Conservation (phyloP, 2,888 invertebrate genomes). For the Zhuqinia jingwanae region DNA sequence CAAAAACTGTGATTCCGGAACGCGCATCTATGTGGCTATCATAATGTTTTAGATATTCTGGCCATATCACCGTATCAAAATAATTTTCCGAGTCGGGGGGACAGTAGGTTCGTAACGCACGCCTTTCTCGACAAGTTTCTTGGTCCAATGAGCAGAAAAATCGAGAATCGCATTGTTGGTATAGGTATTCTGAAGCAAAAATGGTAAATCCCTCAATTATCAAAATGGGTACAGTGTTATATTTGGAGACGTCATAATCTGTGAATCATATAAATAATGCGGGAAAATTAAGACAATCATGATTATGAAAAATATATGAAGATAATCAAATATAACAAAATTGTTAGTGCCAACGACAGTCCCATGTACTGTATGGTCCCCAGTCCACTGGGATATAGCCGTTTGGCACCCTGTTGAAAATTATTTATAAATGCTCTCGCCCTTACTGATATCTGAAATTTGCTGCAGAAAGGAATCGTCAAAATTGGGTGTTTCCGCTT, state of each 20-base stretch:
- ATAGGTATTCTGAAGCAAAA: slow-evolving; percentile 71
- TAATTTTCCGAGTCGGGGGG: slow-evolving; percentile 77
- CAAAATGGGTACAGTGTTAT: slow-evolving; percentile 72
- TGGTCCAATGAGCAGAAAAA: slow-evolving; percentile 75
- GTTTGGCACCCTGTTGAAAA: no score
- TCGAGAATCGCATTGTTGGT: slow-evolving; percentile 74
- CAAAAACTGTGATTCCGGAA: slow-evolving; percentile 70
- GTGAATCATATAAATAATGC: no score
- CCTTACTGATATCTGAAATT: slow-evolving; percentile 70
- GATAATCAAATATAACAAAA: no score
- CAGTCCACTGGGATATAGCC: no score
- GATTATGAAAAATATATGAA: no score
- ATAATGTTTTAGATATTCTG: slow-evolving; percentile 74
- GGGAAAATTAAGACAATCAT: no score
- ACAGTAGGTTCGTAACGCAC: slow-evolving; percentile 68
- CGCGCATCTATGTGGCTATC: slow-evolving; percentile 62
- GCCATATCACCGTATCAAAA: slow-evolving; percentile 77
- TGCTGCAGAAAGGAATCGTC: slow-evolving; percentile 70
- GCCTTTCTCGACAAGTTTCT: slow-evolving; percentile 70
- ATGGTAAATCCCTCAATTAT: slow-evolving; percentile 77
- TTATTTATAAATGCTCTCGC: neutral
- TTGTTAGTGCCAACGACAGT: no score
- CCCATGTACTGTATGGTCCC: no score
- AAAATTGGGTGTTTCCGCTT: slow-evolving; percentile 75
- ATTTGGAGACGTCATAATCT: slow-evolving; percentile 75